phyloP scores from a whole-genome alignment of 2,113 vertebrate species.

The Azemiops feae region DNA sequence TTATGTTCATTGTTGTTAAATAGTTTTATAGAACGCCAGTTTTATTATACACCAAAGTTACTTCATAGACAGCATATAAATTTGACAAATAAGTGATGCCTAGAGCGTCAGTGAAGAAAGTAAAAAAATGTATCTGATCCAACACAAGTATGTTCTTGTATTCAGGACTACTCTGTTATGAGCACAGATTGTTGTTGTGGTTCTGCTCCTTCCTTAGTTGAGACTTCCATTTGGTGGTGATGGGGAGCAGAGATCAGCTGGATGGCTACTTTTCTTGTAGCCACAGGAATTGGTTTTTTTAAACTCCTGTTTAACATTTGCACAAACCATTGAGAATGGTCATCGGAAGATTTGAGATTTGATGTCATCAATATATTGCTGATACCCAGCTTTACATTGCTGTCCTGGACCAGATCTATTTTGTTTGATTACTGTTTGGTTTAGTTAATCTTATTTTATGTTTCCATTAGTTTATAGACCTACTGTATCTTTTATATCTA shows the following conservation, averaged over 20 bases:
- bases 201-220: neutral
- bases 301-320: too few species aligned
- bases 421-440: neutral
- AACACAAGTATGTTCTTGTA: neutral
- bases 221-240: neutral
- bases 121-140: neutral
- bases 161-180: neutral
- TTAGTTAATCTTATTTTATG: neutral
- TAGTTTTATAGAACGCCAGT: neutral
- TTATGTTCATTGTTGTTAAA: neutral
- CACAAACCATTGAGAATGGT: neutral
- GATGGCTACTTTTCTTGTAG: too few species aligned
- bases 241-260: too few species aligned
- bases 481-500: neutral
- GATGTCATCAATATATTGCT: neutral
- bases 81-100: neutral
- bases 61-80: neutral
- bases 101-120: neutral
- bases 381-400: neutral
- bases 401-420: neutral
- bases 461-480: neutral
- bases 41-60: neutral
- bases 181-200: neutral
- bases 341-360: neutral
- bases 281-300: too few species aligned